A percentile compares a stretch with the other conserved stretches of the same genome.
Evolutionary conservation across 2,888 invertebrate species (phyloP).

Genomic region (Polymixis flavicincta): DNA sequence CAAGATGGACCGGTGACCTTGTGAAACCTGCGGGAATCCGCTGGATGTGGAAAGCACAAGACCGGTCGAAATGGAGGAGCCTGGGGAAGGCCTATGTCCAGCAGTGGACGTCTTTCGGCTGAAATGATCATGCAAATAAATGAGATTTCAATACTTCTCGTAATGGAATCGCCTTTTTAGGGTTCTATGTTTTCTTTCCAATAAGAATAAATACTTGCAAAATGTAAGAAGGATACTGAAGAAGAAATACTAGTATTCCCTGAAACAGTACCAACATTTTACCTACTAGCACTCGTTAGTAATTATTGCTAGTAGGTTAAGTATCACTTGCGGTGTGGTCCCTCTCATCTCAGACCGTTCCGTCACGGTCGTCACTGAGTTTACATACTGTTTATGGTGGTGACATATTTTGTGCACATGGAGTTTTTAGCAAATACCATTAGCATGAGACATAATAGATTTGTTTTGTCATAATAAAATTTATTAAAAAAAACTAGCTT

Average conservation of each 20-base stretch:
- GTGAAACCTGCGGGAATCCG: no score
- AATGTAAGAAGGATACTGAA: background rate
- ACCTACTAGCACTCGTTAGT: background rate
- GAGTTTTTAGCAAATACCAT: constrained; percentile 7
- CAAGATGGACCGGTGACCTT: no score
- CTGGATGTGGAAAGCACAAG: no score
- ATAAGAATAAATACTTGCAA: background rate
- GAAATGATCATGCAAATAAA: no score
- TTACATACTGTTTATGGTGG: constrained; percentile 3
- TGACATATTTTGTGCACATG: background rate
- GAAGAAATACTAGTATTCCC: constrained; percentile 2
- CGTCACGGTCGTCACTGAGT: constrained; percentile 26
- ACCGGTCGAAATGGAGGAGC: no score
- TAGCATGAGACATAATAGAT: no score
- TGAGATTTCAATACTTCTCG: no score
- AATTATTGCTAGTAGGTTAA: constrained; percentile 44
- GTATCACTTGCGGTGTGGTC: constrained; percentile 40
- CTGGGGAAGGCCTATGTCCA: no score
- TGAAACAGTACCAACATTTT: background rate
- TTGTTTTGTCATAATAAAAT: background rate
- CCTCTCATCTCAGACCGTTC: constrained; percentile 15
- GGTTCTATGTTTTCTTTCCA: background rate
- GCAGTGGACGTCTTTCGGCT: no score
- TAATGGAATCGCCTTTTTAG: background rate
- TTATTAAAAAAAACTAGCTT: no score